Percentiles rank a stretch among this genome's conserved stretches.
Conservation (phyloP, 2,797 vertebrate species). For the Labroides dimidiatus region DNA sequence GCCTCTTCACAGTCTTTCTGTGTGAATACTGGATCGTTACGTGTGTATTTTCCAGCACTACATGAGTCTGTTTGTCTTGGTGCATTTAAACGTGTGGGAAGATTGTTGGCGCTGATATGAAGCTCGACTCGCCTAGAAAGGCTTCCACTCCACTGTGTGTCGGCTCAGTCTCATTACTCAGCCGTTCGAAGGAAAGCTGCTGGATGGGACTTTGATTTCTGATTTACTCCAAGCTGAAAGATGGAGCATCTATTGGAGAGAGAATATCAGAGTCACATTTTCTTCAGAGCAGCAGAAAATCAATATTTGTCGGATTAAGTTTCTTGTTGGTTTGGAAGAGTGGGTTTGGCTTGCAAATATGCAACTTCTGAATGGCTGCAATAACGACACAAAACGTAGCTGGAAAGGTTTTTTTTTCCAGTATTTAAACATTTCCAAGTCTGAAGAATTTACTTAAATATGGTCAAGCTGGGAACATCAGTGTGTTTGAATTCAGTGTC, state of each 20-base stretch:
- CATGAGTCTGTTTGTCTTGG: conserved; percentile 35
- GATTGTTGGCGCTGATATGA: conserved; percentile 38
- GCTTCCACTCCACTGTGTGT: conserved; percentile 29
- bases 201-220: conserved; percentile 50
- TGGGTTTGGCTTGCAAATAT: conserved; percentile 22
- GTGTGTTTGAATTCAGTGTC: no score
- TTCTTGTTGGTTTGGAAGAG: conserved; percentile 25
- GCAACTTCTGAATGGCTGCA: neutral
- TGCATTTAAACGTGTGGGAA: conserved; percentile 58
- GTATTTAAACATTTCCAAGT: no score
- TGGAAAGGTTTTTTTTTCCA: neutral
- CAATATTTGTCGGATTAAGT: conserved; percentile 34
- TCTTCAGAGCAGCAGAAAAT: conserved; percentile 56
- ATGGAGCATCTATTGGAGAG: conserved; percentile 20
- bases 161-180: conserved; percentile 50
- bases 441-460: no score
- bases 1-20: conserved; percentile 50
- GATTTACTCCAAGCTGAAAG: conserved; percentile 53
- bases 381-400: neutral
- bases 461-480: no score
- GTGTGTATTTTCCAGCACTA: conserved; percentile 26
- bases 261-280: conserved; percentile 38
- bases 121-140: conserved; percentile 24
- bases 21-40: conserved; percentile 45
- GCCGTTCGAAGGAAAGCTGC: conserved; percentile 10